Base-by-base conservation (phyloP, 2,797 vertebrate species). In the Anabas testudineus region DNA sequence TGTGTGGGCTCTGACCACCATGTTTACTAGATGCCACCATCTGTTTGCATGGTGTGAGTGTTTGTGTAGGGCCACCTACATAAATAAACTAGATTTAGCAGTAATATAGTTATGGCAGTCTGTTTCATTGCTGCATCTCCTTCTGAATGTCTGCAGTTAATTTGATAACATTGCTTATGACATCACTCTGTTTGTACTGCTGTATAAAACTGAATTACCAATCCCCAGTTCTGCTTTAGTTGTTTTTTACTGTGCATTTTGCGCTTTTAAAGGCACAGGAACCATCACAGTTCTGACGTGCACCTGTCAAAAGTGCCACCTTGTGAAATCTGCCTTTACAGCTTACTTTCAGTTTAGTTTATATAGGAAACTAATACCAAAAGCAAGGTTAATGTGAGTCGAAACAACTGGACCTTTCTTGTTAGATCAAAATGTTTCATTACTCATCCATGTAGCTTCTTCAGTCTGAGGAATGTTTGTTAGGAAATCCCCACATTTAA, bases 101-200 rank as follows among this genome's bases (percentile, higher is more conserved):
- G 78, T 92, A 93, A 93, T 83, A 73, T 59, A 65, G 83, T 93
- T 93, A 92, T 43, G 56, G 84, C 60, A 67, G 89, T 91, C 91
- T 93, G 89, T 90, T 92, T 91, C 74, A 81, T 88, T 2, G 85
- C 87, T 86, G 45, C 36, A 70, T 86, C 86, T 91, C 87, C 71
- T 58, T 77, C 82, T 83, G 61, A 88, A 82, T 85, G 88, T 85
- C 83, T 87, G 78, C 61, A 65, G 84, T 75, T 88, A 75, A 91
- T 88, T 78, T 61, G 62, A 91, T 89, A 83, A 84, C 53, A 13
- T 30, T 43, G 73, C 62, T 80, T n/a, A 64, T 87, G 83, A 88
- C 82, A 80, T 91, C 79, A 87, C 34, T 76, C 49, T 39, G 6
- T 42, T 56, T 58, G 67, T 19, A 32, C 63, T 69, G 73, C 58